Conservation (phyloP, 2,888 invertebrate genomes). For the Polydrusus pterygomalis region DNA sequence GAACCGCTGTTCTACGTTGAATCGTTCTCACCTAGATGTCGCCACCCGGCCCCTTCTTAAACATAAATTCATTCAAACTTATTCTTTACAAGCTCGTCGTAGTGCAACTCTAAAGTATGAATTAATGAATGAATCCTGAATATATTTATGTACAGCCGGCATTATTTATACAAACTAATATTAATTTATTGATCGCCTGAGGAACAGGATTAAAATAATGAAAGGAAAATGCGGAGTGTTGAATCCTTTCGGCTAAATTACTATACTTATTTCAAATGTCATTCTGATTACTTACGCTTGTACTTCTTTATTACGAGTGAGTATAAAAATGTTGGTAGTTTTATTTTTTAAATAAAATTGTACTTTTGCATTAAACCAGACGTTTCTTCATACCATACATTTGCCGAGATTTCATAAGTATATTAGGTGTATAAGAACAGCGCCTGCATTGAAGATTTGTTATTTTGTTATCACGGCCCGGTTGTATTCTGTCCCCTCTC, state of each 20-base stretch:
- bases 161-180: constrained; percentile 21
- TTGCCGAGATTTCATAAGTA: too few relatives aligned
- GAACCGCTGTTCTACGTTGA: neutral
- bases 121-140: constrained; percentile 55
- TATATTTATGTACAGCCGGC: constrained; percentile 44
- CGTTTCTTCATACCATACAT: too few relatives aligned
- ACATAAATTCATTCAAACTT: neutral
- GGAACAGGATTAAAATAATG: constrained; percentile 58
- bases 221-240: constrained; percentile 57
- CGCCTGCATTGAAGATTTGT: too few relatives aligned
- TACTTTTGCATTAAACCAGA: too few relatives aligned
- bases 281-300: neutral
- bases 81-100: constrained; percentile 4
- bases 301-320: constrained; percentile 10
- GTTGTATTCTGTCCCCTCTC: too few relatives aligned
- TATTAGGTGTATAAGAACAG: too few relatives aligned
- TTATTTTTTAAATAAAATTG: too few relatives aligned
- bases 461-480: too few relatives aligned
- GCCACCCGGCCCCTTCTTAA: neutral
- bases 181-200: constrained; percentile 54
- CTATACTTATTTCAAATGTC: neutral
- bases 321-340: neutral
- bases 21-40: constrained; percentile 1
- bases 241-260: constrained; percentile 13
- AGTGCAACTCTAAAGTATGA: constrained; percentile 44